Evolutionary conservation across 2,888 invertebrate genomes (phyloP).

Genomic region (Onthophagus sagittarius): DNA sequence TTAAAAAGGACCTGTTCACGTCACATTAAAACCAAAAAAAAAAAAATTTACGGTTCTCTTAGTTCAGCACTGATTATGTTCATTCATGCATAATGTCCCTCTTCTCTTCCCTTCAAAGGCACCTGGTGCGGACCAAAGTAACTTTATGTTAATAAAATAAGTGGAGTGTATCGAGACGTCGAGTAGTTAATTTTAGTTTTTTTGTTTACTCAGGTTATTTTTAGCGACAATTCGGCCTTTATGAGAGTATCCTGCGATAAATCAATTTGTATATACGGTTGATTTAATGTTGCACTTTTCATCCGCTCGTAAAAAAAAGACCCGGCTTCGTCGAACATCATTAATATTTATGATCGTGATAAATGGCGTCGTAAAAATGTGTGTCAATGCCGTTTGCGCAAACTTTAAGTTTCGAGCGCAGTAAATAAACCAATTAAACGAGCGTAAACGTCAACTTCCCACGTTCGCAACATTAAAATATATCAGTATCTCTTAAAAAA

Average conservation of each 20-base stretch:
- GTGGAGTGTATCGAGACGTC: neutral
- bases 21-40: neutral
- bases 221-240: neutral
- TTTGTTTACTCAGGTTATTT: neutral
- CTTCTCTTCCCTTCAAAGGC: neutral
- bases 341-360: conserved; percentile 10
- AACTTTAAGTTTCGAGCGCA: neutral
- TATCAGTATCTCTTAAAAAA: conserved; percentile 3
- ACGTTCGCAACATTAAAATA: neutral
- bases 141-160: neutral
- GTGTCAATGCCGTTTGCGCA: conserved; percentile 14
- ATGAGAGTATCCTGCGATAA: neutral
- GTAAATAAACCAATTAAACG: conserved; percentile 11
- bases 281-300: conserved; percentile 1
- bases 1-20: neutral
- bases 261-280: neutral
- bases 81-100: neutral
- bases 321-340: conserved; percentile 3
- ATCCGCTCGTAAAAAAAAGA: conserved; percentile 6
- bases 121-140: neutral
- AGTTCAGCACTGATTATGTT: neutral
- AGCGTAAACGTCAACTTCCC: conserved; percentile 7
- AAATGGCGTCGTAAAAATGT: conserved; percentile 11
- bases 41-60: neutral
- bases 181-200: neutral